Evolutionary conservation across 2,113 vertebrate species (phyloP).

Genomic region (Leptobrachium ailaonicum): DNA sequence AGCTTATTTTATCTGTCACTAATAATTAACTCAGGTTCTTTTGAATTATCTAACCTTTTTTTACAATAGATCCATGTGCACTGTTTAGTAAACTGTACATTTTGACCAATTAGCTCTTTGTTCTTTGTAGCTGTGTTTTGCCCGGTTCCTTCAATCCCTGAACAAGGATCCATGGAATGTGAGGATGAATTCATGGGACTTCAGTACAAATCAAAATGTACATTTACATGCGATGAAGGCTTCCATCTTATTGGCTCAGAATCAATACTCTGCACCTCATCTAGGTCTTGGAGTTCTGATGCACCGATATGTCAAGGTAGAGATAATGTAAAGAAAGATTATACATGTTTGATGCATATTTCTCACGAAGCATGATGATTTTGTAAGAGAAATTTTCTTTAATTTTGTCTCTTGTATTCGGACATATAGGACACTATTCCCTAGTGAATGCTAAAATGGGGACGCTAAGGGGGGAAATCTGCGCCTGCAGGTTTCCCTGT

Average conservation of each 20-base stretch:
- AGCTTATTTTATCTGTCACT: too few species aligned
- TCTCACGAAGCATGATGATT: too few species aligned
- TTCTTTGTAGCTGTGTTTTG: conserved; percentile 20
- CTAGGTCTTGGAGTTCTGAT: conserved; percentile 55
- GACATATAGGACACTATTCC: too few species aligned
- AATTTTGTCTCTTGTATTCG: too few species aligned
- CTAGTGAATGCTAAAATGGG: too few species aligned
- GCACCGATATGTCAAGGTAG: not conserved
- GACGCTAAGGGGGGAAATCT: too few species aligned
- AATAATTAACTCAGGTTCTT: too few species aligned
- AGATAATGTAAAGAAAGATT: not conserved
- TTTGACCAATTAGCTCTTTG: not conserved
- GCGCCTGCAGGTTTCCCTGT: too few species aligned
- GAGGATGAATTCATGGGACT: conserved; percentile 58
- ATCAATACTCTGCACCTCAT: conserved; percentile 61
- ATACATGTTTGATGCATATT: too few species aligned
- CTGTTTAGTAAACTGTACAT: not conserved
- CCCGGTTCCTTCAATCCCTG: not conserved
- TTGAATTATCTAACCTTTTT: not conserved
- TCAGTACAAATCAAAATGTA: conserved; percentile 64
- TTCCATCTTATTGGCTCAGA: conserved; percentile 59
- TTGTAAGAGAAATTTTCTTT: too few species aligned
- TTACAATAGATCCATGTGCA: not conserved
- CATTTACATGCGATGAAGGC: conserved; percentile 73
- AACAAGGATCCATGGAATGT: conserved; percentile 59